Evolutionary conservation across 1,140 invertebrate genomes (phyloP).

Genomic region (Globodera rostochiensis): DNA sequence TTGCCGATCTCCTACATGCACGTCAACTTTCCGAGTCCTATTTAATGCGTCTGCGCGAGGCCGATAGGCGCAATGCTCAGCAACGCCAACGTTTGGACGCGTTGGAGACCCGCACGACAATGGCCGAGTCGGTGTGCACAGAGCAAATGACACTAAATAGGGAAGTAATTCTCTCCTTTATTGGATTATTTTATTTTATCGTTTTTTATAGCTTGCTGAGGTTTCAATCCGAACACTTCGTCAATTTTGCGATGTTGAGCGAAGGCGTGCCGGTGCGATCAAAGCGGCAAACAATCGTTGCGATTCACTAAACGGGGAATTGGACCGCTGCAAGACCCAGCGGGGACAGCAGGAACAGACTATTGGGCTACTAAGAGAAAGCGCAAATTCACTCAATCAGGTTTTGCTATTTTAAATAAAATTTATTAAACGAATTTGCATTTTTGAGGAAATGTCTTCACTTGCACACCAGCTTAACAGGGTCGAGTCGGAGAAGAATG

Average conservation of each 20-base stretch:
- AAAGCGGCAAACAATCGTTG: constrained; percentile 16
- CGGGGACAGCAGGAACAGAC: constrained; percentile 27
- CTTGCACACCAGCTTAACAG: constrained; percentile 17
- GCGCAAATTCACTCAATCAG: constrained; percentile 13
- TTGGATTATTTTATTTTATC: background rate
- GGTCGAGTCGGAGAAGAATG: constrained; percentile 12
- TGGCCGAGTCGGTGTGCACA: constrained; percentile 21
- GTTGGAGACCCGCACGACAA: constrained; percentile 26
- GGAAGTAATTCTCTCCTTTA: background rate
- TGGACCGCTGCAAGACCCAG: constrained; percentile 20
- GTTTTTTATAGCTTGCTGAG: constrained; percentile 6
- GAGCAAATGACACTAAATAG: constrained; percentile 25
- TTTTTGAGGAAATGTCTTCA: constrained; percentile 16
- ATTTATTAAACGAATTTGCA: background rate
- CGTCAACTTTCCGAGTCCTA: constrained; percentile 26
- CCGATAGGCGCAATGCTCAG: constrained; percentile 19
- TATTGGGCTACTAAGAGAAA: constrained; percentile 13
- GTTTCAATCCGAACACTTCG: constrained; percentile 18
- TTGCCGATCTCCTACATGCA: background rate
- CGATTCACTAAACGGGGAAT: constrained; percentile 15
- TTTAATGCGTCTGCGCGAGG: constrained; percentile 16
- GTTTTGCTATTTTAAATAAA: background rate
- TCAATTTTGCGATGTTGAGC: constrained; percentile 20
- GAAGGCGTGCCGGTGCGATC: background rate
- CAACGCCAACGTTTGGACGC: constrained; percentile 21